A percentile compares a stretch with the other conserved stretches of the same genome.
phyloP scores from a whole-genome alignment of 2,888 invertebrate genomes.

The Drosophila demipolita region DNA sequence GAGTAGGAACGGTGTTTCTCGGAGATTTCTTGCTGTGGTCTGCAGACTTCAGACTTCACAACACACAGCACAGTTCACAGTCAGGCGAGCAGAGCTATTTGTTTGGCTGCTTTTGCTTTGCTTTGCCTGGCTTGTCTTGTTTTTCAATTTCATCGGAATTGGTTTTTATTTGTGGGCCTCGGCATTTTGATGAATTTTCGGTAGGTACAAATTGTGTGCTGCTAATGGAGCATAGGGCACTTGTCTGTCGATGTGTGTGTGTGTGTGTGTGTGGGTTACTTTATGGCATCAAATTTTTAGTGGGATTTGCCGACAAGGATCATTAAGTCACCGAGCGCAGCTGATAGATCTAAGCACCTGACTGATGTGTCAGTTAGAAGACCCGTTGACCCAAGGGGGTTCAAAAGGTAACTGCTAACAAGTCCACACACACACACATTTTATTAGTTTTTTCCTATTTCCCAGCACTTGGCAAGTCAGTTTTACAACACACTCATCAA shows the following conservation, averaged over 20 bases:
- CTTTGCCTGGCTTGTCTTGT: slow-evolving; percentile 57
- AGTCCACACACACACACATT: slow-evolving; percentile 27
- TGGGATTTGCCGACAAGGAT: slow-evolving; percentile 59
- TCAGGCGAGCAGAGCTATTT: slow-evolving; percentile 51
- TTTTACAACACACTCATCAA: slow-evolving; percentile 7
- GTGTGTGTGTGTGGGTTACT: slow-evolving; percentile 28
- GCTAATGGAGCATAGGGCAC: slow-evolving; percentile 70
- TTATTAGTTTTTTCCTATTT: slow-evolving; percentile 11
- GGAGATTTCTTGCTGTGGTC: slow-evolving; percentile 54
- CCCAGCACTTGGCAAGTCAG: slow-evolving; percentile 9
- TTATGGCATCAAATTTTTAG: slow-evolving; percentile 30
- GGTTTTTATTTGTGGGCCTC: slow-evolving; percentile 70
- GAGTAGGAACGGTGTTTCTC: slow-evolving; percentile 50
- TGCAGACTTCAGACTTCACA: slow-evolving; percentile 21
- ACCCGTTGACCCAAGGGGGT: slow-evolving; percentile 13
- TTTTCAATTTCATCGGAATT: slow-evolving; percentile 74
- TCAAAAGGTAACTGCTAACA: slow-evolving; percentile 23
- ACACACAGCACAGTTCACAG: background rate
- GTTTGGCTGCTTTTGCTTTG: slow-evolving; percentile 29
- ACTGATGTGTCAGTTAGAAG: slow-evolving; percentile 19
- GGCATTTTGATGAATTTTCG: slow-evolving; percentile 70
- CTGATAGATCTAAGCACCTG: slow-evolving; percentile 15
- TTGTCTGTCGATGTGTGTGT: slow-evolving; percentile 29
- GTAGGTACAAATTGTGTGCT: slow-evolving; percentile 72
- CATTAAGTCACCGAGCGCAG: slow-evolving; percentile 45